Conservation (phyloP, 1,140 invertebrate species). For the Ceratina calcarata region DNA sequence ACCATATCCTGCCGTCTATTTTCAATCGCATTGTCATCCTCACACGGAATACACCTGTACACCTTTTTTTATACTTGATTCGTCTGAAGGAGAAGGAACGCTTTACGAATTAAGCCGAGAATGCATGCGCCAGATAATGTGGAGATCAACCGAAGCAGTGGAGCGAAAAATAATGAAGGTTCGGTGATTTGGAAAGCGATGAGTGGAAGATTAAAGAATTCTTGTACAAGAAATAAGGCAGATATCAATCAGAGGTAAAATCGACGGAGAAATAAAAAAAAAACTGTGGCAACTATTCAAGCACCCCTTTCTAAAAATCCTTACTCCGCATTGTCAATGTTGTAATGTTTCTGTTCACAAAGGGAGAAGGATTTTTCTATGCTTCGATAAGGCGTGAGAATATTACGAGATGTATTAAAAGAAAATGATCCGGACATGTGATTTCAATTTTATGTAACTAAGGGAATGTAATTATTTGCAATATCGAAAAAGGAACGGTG, state of each 20-base stretch:
- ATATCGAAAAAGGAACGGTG: neutral
- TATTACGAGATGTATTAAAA: too few species aligned
- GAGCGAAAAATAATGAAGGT: neutral
- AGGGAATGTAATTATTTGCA: neutral
- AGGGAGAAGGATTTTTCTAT: too few species aligned
- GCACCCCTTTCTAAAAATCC: too few species aligned
- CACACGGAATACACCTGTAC: conserved; percentile 26
- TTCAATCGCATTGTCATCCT: neutral
- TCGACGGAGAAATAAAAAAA: too few species aligned
- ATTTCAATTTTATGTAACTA: too few species aligned
- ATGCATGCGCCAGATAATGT: neutral
- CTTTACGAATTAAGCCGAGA: conserved; percentile 1
- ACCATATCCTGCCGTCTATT: conserved; percentile 27
- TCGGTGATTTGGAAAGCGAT: neutral
- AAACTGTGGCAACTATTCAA: too few species aligned
- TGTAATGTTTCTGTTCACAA: too few species aligned
- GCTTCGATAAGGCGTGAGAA: too few species aligned
- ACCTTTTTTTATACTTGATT: conserved; percentile 10
- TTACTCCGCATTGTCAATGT: too few species aligned
- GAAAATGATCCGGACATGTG: too few species aligned
- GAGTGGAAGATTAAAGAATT: neutral
- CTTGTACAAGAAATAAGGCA: neutral
- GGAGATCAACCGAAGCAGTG: neutral
- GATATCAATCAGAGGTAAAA: too few species aligned
- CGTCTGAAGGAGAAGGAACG: neutral